These are phyloP conservation scores for Drosophila varians DNA, from an alignment of 1,140 invertebrate genomes.

Conservation along the genomic window DNA sequence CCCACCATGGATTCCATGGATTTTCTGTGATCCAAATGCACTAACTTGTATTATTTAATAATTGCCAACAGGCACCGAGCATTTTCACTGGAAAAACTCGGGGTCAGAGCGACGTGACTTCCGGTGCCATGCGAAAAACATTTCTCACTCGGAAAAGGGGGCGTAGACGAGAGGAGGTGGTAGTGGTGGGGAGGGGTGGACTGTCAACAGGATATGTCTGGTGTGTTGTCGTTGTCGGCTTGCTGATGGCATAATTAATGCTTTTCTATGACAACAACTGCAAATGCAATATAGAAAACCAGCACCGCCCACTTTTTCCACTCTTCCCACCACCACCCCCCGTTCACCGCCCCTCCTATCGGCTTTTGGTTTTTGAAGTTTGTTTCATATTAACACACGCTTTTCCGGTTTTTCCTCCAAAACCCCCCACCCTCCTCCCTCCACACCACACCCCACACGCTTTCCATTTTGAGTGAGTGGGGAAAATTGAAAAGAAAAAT, in stretches of 20 bases:
- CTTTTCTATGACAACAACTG: conserved; percentile 63
- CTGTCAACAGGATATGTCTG: conserved; percentile 76
- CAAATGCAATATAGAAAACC: conserved; percentile 27
- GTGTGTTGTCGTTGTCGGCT: conserved; percentile 47
- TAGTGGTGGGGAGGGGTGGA: conserved; percentile 4
- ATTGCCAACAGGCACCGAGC: conserved; percentile 27
- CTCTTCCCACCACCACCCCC: neutral
- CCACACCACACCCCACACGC: conserved; percentile 3
- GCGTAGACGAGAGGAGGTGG: neutral
- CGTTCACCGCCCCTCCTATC: conserved; percentile 24
- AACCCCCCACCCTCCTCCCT: neutral
- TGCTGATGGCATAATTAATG: conserved; percentile 80
- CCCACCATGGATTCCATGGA: too few relatives aligned
- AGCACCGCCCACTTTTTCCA: neutral
- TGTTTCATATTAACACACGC: conserved; percentile 38
- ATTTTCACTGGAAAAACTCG: conserved; percentile 65
- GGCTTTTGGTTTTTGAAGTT: conserved; percentile 70
- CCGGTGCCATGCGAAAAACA: conserved; percentile 72
- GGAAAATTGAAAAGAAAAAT: conserved; percentile 66
- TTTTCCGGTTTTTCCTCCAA: neutral
- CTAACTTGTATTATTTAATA: conserved; percentile 57
- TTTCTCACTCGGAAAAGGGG: conserved; percentile 17
- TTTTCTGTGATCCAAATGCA: conserved; percentile 11
- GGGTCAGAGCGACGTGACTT: conserved; percentile 63
- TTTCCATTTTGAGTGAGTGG: conserved; percentile 47